phyloP scores from a whole-genome alignment of 92 coral and sea anemone genomes.

The Epizoanthus illoricatus region DNA sequence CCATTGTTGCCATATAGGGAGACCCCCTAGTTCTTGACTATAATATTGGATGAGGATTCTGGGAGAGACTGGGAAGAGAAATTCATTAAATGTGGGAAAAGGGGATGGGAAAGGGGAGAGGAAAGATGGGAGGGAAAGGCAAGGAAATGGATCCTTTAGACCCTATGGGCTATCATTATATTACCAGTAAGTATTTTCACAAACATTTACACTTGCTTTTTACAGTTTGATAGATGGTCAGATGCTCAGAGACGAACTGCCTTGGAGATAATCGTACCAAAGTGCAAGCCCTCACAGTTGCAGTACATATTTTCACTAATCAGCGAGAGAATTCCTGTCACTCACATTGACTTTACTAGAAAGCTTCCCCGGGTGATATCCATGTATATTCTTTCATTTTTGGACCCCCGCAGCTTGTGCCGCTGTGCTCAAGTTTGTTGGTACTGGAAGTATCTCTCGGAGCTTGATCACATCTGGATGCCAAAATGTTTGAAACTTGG shows the following conservation, averaged over 20 bases:
- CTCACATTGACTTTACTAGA: conserved; percentile 91
- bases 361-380: conserved; percentile 81
- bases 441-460: conserved; percentile 94
- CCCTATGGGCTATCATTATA: no score
- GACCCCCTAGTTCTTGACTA: no score
- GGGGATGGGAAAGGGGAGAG: no score
- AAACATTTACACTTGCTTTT: neutral
- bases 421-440: conserved; percentile 94
- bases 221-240: conserved; percentile 88
- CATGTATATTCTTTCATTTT: conserved; percentile 78
- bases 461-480: conserved; percentile 94
- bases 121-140: no score
- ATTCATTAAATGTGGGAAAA: no score
- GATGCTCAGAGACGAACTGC: conserved; percentile 81
- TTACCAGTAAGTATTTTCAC: no score
- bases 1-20: no score
- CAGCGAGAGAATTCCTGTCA: conserved; percentile 81
- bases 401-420: conserved; percentile 97
- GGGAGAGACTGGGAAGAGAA: no score
- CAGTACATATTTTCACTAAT: conserved; percentile 85
- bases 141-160: no score
- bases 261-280: conserved; percentile 82
- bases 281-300: conserved; percentile 81
- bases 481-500: conserved; percentile 91
- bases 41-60: no score